These are phyloP conservation scores for Micronycteris hirsuta DNA, from an alignment of 2,113 vertebrate species.

Conservation along the genomic window DNA sequence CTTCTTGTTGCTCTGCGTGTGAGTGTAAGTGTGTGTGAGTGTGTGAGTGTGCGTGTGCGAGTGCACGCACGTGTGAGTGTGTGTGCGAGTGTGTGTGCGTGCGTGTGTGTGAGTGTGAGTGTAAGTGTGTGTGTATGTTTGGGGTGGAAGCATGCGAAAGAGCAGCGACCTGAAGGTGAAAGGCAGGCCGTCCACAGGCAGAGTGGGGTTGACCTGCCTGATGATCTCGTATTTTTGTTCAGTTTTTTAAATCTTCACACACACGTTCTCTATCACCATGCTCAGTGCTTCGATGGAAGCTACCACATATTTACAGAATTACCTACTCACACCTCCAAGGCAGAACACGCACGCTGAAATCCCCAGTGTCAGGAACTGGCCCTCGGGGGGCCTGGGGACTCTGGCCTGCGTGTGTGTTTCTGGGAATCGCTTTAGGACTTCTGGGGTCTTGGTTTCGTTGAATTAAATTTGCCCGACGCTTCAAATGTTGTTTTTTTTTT, in stretches of 20 bases:
- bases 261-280: conserved; percentile 24
- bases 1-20: neutral
- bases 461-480: conserved; percentile 33
- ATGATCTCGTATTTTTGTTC: conserved; percentile 38
- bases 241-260: conserved; percentile 38
- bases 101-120: too few species aligned
- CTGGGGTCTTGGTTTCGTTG: conserved; percentile 34
- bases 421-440: neutral
- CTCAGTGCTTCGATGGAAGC: conserved; percentile 5
- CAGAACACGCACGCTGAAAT: neutral
- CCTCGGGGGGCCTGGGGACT: too few species aligned
- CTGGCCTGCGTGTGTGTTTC: neutral
- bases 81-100: too few species aligned
- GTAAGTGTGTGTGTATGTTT: neutral
- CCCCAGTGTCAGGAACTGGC: neutral
- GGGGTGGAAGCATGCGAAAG: neutral
- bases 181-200: conserved; percentile 14
- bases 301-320: neutral
- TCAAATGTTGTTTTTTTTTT: neutral
- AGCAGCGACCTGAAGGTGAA: conserved; percentile 11
- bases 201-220: neutral
- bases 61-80: too few species aligned
- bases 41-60: neutral
- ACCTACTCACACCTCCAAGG: neutral
- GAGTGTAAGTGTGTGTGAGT: neutral